Percentiles rank a stretch among this genome's conserved stretches.
Evolutionary conservation across 1,140 invertebrate genomes (phyloP).

Genomic region (Pseudoatta argentina): DNA sequence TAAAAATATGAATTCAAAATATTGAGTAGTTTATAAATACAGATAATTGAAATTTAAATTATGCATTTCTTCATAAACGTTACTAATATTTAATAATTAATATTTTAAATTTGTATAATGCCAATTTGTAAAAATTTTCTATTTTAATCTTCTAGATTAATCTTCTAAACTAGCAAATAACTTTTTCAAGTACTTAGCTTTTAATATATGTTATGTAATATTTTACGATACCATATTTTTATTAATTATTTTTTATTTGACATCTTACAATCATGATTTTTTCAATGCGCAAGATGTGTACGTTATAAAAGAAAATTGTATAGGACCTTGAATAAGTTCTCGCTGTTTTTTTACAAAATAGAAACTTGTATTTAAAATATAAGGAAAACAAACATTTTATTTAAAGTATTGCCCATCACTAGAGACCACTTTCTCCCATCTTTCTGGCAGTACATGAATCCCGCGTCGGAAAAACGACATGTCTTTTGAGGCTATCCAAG

Average conservation of each 20-base stretch:
- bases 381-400: too few species aligned
- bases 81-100: not conserved
- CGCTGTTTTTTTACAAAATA: too few species aligned
- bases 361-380: too few species aligned
- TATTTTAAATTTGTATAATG: not conserved
- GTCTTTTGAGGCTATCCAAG: too few species aligned
- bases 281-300: not conserved
- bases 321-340: too few species aligned
- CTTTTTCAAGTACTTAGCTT: not conserved
- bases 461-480: too few species aligned
- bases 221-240: not conserved
- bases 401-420: too few species aligned
- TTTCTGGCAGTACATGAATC: too few species aligned
- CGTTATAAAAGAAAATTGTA: not conserved
- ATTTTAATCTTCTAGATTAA: not conserved
- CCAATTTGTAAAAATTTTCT: not conserved
- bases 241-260: not conserved
- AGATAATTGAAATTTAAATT: not conserved
- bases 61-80: not conserved
- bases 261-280: not conserved
- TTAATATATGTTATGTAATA: not conserved
- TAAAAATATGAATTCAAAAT: not conserved
- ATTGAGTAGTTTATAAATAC: not conserved
- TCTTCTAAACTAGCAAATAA: not conserved
- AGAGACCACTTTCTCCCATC: too few species aligned